Base-by-base conservation (phyloP, 2,888 invertebrate species). In the Hirtodrosophila trivittata region DNA sequence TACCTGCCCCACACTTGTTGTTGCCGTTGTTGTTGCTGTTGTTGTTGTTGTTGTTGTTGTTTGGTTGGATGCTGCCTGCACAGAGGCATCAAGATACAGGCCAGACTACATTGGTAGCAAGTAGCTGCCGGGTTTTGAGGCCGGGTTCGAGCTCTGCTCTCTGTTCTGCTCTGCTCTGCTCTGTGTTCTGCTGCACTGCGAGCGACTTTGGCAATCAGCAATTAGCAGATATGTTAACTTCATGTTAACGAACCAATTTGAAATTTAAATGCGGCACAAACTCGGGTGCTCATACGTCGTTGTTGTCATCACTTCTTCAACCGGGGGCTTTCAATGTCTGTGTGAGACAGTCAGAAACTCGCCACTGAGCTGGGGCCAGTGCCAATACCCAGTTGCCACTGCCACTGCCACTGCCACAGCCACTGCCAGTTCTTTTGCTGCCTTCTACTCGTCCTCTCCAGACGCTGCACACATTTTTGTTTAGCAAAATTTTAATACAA, bases 201-300 rank as follows among this genome's bases (percentile, higher is more conserved):
- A 80, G 80, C 80, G 86, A 80, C 82, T 86, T 82, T 86, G 86
- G 82, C 82, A 82, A 82, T 82, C 82, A 86, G 83, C 83, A 83
- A 83, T 83, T 83, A 83, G 83, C 83, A 83, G 83, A 84, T 86
- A 83, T 83, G 83, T 86, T 83, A 86, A 83, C 86, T 83, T 86
- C 82, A 83, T 83, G 83, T 83, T 86, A 86, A 83, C 83, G 83
- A 83, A 83, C 83, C 83, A 83, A 83, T 83, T 83, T 83, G 86
- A 83, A 83, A 83, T 83, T 83, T 83, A 83, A 83, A 83, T 83
- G 86, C 82, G 84, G 71, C 82, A 76, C 86, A 84, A 77, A 84
- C 81, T 74, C 72, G 67, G 72, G 66, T 81, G 86, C 77, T 85
- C 83, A 78, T 78, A 82, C 85, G 80, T 76, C 83, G 78, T 77